phyloP scores from a whole-genome alignment of 2,888 invertebrate genomes.

The Ormyrus labotus region DNA sequence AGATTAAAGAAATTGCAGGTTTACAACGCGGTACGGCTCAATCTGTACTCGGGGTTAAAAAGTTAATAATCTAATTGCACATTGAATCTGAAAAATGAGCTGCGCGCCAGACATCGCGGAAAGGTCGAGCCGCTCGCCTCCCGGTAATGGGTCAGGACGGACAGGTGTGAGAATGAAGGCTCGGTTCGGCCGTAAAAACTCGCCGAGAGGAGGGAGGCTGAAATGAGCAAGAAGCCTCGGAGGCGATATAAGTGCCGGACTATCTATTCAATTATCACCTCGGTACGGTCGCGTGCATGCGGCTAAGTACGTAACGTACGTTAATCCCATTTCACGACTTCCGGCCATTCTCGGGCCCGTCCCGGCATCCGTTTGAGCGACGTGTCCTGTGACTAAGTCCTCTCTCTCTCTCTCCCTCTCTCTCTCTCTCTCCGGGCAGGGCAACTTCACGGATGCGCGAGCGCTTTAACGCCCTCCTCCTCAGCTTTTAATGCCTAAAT shows the following conservation, averaged over 20 bases:
- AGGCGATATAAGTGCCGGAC: slow-evolving; percentile 58
- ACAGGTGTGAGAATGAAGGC: slow-evolving; percentile 12
- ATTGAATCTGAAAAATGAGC: not conserved
- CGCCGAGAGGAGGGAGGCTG: slow-evolving; percentile 1
- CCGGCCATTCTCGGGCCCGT: slow-evolving; percentile 70
- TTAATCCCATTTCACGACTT: slow-evolving; percentile 75
- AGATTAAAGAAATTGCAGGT: too few relatives aligned
- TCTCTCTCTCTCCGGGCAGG: slow-evolving; percentile 46
- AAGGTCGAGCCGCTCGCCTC: not conserved
- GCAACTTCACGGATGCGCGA: slow-evolving; percentile 68
- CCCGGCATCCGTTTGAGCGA: slow-evolving; percentile 67
- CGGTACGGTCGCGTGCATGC: slow-evolving; percentile 66
- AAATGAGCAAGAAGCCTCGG: slow-evolving; percentile 48
- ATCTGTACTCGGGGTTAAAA: not conserved
- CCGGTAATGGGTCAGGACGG: not conserved
- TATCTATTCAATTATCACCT: slow-evolving; percentile 76
- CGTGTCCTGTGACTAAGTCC: slow-evolving; percentile 73
- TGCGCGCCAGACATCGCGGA: not conserved
- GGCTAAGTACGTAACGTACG: slow-evolving; percentile 64
- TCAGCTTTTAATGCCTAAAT: slow-evolving; percentile 66
- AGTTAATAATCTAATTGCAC: not conserved
- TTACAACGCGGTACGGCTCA: not conserved
- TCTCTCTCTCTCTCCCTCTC: slow-evolving; percentile 20
- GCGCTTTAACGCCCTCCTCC: slow-evolving; percentile 59
- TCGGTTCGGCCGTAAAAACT: slow-evolving; percentile 26